Base-by-base conservation (phyloP, 2,113 vertebrate species). In the Oreochromis tanganicae region DNA sequence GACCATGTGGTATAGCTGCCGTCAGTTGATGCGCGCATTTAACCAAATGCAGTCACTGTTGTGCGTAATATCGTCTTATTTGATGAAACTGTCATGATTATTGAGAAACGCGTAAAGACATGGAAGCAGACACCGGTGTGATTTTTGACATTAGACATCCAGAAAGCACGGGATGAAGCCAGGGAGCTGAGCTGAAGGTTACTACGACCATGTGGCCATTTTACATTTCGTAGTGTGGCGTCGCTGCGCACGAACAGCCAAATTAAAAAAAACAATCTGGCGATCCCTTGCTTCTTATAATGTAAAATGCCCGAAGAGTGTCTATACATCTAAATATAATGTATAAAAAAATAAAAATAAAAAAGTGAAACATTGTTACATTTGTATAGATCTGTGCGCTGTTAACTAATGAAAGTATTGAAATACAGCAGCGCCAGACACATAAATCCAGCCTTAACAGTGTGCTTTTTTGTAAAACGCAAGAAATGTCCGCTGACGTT, bases 141-240 rank as follows among this genome's bases (percentile, higher is more conserved):
- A 34, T 84, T 19, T 68, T 57, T 17, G 66, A 32, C 66, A 4
- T 34, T 2, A 48, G 59, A 36, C 41, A 52, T 2, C 3, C 54
- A 61, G 63, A 79, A 46, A 89, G 52, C 89, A 56, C 75, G 59
- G 82, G 87, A 91, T 93, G 88, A 83, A 88, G 56, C 85, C 56
- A 48, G 80, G 27, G 61, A 84, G 41, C 89, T 36, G 84, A 88
- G 89, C 91, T 95, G 93, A 95, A 95, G 93, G 91, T 93, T 94
- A 94, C 92, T 94, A 94, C 90, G 88, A 94, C 94, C 95, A 95
- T 96, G 95, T 96, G 96, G 94, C 93, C 95, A 94, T 95, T 96
- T 96, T 95, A 93, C 94, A 94, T 94, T 95, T 89, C 13, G 80
- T 90, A 85, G 93, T 90, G 91, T 93, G 89, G 90, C 87, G 91